These are phyloP conservation scores for Drosophila lowei DNA, from an alignment of 1,140 invertebrate genomes.

Conservation along the genomic window DNA sequence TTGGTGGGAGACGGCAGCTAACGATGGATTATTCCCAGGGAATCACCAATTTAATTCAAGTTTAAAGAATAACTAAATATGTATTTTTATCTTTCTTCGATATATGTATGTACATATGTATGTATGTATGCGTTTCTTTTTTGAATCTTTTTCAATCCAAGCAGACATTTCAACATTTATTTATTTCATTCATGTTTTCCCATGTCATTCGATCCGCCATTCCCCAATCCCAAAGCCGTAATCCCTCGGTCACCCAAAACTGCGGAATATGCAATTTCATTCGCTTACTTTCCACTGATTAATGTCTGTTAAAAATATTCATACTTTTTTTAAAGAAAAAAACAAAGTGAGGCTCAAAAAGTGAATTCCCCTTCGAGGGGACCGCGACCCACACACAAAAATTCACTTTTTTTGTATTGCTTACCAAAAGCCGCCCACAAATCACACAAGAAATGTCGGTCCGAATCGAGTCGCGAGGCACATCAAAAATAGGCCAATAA, in stretches of 20 bases:
- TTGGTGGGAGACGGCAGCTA: neutral
- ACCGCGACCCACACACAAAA: conserved; percentile 25
- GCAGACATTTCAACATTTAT: neutral
- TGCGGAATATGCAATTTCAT: conserved; percentile 31
- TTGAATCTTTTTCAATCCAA: neutral
- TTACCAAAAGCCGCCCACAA: conserved; percentile 55
- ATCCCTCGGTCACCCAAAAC: neutral
- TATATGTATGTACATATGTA: too few species aligned
- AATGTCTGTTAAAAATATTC: conserved; percentile 47
- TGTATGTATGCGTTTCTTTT: neutral
- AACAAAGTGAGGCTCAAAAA: conserved; percentile 18
- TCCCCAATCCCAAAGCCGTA: neutral
- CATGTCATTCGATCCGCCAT: conserved; percentile 13
- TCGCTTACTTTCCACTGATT: conserved; percentile 42
- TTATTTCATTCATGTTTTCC: neutral
- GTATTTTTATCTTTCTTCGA: too few species aligned
- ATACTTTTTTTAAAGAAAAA: too few species aligned
- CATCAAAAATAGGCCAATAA: conserved; percentile 73
- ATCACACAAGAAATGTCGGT: conserved; percentile 18
- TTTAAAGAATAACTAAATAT: neutral
- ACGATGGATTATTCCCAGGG: conserved; percentile 7
- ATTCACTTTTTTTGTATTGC: conserved; percentile 37
- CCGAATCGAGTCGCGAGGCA: conserved; percentile 9
- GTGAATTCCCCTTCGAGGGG: conserved; percentile 25
- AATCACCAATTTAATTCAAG: neutral